Conservation (phyloP, 30 jellyfish, hydroid and myxozoan genomes). For the Catostylus mosaicus region DNA sequence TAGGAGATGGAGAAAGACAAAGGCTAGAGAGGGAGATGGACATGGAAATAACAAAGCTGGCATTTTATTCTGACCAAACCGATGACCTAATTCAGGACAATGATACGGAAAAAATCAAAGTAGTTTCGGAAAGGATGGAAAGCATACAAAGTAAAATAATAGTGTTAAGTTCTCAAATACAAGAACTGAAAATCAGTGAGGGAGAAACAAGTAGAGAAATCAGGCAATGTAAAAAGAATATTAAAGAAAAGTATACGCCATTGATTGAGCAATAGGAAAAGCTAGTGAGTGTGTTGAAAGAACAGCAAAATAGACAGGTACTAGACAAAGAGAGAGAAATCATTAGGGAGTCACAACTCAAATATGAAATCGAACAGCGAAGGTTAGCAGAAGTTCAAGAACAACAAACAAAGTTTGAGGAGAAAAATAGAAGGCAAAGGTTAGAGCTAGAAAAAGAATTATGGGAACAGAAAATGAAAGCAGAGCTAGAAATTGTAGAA, state of each 20-base stretch:
- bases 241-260: constrained; percentile 57
- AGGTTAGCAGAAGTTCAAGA: constrained; percentile 53
- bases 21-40: constrained; percentile 54
- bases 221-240: constrained; percentile 53
- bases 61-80: constrained; percentile 58
- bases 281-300: constrained; percentile 44
- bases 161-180: constrained; percentile 40
- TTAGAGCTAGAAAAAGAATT: constrained; percentile 42
- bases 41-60: constrained; percentile 46
- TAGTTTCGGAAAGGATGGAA: constrained; percentile 45
- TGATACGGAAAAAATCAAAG: constrained; percentile 44
- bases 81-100: constrained; percentile 55
- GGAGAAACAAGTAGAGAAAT: constrained; percentile 46
- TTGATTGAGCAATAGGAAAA: constrained; percentile 53
- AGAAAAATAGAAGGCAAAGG: constrained; percentile 49
- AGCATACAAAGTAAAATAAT: constrained; percentile 27
- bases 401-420: constrained; percentile 61
- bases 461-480: constrained; percentile 58
- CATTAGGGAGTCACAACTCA: constrained; percentile 60
- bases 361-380: constrained; percentile 47
- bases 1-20: constrained; percentile 29
- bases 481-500: constrained; percentile 69
- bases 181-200: constrained; percentile 51
- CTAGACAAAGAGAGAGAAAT: constrained; percentile 58
- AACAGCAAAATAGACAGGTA: constrained; percentile 43